phyloP scores from a whole-genome alignment of 2,888 invertebrate genomes.

The Rapana venosa region DNA sequence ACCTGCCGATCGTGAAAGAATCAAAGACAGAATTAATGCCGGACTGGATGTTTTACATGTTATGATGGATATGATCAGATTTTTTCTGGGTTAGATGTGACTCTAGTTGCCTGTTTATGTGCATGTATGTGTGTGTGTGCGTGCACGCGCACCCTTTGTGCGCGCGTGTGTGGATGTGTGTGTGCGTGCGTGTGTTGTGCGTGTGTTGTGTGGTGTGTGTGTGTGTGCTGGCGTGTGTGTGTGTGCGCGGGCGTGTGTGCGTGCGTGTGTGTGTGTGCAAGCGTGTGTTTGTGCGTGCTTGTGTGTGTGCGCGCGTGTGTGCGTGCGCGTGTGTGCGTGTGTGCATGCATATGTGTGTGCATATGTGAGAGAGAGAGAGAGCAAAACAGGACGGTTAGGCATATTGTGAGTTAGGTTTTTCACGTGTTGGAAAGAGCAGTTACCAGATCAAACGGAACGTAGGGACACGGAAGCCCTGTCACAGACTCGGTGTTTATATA shows the following conservation, averaged over 20 bases:
- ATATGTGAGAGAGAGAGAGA: neutral
- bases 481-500: no score
- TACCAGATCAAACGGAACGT: no score
- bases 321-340: neutral
- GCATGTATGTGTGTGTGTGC: constrained; percentile 28
- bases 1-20: no score
- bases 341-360: neutral
- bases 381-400: neutral
- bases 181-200: neutral
- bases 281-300: neutral
- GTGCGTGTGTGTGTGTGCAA: constrained; percentile 12
- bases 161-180: constrained; percentile 21
- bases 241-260: neutral
- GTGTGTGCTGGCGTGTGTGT: no score
- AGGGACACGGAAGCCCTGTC: no score
- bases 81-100: neutral
- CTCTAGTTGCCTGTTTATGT: constrained; percentile 16
- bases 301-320: constrained; percentile 15
- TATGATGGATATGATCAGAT: neutral
- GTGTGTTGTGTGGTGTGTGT: no score
- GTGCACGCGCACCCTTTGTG: constrained; percentile 17
- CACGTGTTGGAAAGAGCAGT: neutral
- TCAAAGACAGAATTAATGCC: no score
- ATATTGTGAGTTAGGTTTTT: neutral
- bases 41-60: no score